These are phyloP conservation scores for Chrosomus eos DNA, from an alignment of 2,797 vertebrate genomes.

Conservation along the genomic window DNA sequence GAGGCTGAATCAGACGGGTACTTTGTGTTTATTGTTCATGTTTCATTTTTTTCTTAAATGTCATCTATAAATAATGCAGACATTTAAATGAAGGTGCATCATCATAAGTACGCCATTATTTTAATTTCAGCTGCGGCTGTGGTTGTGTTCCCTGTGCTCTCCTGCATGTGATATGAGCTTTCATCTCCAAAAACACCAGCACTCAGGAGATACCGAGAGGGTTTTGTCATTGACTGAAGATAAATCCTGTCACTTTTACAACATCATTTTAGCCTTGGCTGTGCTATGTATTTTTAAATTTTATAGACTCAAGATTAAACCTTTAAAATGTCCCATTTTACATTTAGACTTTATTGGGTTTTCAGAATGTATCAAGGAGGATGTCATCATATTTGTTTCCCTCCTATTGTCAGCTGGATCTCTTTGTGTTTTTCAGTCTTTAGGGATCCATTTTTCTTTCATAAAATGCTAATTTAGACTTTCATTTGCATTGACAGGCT, in stretches of 20 bases:
- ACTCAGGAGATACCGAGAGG: not conserved
- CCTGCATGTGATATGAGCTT: constrained; percentile 24
- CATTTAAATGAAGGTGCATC: constrained; percentile 42
- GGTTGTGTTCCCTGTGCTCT: constrained; percentile 27
- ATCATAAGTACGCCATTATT: constrained; percentile 40
- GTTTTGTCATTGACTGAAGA: not conserved
- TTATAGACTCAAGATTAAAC: not conserved
- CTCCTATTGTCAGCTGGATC: not conserved
- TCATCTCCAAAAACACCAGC: constrained; percentile 23
- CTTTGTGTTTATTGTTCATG: constrained; percentile 34
- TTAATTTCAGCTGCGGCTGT: constrained; percentile 33
- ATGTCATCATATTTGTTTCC: not conserved
- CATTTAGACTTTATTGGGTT: not conserved
- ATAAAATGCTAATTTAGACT: not conserved
- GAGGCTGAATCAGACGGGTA: constrained; percentile 7
- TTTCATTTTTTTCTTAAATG: constrained; percentile 45
- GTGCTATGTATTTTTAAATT: not conserved
- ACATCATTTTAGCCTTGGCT: not conserved
- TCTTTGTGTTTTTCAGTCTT: not conserved
- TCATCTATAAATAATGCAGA: constrained; percentile 46
- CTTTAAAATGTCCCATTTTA: not conserved
- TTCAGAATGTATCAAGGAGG: not conserved
- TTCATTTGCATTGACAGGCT: not conserved
- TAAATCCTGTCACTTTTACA: not conserved
- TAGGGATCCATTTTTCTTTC: not conserved